phyloP scores from a whole-genome alignment of 2,797 vertebrate species.

The Gymnothorax javanicus region DNA sequence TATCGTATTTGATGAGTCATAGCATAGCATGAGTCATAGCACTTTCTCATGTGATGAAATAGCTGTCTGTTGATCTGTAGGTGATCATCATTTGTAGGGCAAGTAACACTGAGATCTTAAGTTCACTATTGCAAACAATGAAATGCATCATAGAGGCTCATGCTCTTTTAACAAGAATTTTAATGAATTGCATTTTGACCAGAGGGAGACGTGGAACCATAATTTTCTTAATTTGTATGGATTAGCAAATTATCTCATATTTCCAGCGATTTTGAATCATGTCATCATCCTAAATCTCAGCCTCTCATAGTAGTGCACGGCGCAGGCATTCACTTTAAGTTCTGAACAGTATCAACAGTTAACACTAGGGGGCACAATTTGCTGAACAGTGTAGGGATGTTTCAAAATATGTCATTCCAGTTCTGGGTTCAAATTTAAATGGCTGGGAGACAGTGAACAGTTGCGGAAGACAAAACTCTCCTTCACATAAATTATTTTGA shows the following conservation, averaged over 20 bases:
- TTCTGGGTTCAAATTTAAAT: constrained; percentile 5
- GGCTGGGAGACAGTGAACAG: background rate
- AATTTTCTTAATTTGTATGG: background rate
- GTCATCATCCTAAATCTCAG: background rate
- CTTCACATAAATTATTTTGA: background rate
- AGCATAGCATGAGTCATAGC: too few relatives aligned
- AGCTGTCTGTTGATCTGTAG: background rate
- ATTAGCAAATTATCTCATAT: background rate
- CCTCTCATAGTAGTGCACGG: background rate
- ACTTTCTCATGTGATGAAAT: background rate
- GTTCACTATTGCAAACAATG: background rate
- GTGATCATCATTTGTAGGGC: background rate
- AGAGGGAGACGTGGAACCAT: background rate
- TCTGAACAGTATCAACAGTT: background rate
- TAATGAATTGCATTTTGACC: background rate
- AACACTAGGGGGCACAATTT: constrained; percentile 37
- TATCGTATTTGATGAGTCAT: too few relatives aligned
- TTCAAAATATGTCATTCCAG: background rate
- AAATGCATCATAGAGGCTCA: background rate
- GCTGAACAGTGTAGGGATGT: background rate
- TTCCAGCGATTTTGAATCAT: background rate
- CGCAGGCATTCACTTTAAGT: background rate
- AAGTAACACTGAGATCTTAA: background rate
- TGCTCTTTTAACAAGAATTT: background rate
- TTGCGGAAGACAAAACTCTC: background rate